A percentile compares a stretch with the other conserved stretches of the same genome.
Evolutionary conservation across 2,888 invertebrate species (phyloP).

Genomic region (Ennomos erosarius): DNA sequence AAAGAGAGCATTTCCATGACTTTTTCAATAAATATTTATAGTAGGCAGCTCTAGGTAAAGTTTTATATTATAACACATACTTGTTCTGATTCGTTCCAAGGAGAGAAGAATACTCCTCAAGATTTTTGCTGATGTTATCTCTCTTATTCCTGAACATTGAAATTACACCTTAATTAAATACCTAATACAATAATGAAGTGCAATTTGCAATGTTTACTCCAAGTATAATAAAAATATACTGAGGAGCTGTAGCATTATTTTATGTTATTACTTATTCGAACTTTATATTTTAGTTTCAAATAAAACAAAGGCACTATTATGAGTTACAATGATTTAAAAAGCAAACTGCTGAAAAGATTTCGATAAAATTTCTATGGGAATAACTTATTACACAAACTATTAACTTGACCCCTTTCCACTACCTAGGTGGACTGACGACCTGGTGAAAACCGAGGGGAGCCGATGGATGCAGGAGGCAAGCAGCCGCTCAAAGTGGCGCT

Average conservation of each 20-base stretch:
- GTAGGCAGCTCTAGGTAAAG: slow-evolving; percentile 48
- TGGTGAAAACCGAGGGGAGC: too few relatives aligned
- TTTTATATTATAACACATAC: slow-evolving; percentile 63
- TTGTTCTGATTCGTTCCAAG: slow-evolving; percentile 78
- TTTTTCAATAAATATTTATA: slow-evolving; percentile 67
- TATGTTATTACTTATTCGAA: too few relatives aligned
- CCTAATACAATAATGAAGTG: slow-evolving; percentile 16
- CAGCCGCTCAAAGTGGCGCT: too few relatives aligned
- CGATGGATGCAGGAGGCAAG: too few relatives aligned
- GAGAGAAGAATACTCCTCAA: slow-evolving; percentile 73
- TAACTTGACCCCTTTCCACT: too few relatives aligned
- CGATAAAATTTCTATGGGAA: too few relatives aligned
- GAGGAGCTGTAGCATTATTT: background rate
- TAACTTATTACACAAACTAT: too few relatives aligned
- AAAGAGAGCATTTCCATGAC: slow-evolving; percentile 6
- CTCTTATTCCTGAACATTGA: slow-evolving; percentile 78
- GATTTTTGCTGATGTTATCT: slow-evolving; percentile 76
- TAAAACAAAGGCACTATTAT: too few relatives aligned
- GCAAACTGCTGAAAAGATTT: too few relatives aligned
- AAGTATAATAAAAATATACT: background rate
- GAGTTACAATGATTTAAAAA: too few relatives aligned
- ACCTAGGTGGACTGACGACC: too few relatives aligned
- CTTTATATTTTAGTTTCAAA: too few relatives aligned
- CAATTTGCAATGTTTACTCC: slow-evolving; percentile 2
- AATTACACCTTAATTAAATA: slow-evolving; percentile 47